Percentiles rank a stretch among this genome's conserved stretches.
phyloP scores from a whole-genome alignment of 2,113 vertebrate genomes.

The Pseudois nayaur region DNA sequence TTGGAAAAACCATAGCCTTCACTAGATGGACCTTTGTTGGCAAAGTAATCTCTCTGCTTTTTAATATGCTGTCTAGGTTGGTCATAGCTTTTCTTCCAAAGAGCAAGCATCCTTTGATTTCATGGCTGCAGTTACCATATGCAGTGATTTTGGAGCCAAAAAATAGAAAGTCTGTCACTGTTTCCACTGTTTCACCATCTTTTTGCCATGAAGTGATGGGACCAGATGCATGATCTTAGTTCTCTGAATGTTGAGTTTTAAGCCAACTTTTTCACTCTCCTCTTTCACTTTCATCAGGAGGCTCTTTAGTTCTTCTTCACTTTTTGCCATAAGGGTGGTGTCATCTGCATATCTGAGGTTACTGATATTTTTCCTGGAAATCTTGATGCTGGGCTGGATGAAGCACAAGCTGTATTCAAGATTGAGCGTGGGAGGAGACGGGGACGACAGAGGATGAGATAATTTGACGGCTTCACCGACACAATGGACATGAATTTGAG shows the following conservation, averaged over 20 bases:
- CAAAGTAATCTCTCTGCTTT: neutral
- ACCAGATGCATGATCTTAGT: neutral
- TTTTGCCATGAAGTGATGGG: neutral
- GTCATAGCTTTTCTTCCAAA: neutral
- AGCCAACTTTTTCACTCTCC: neutral
- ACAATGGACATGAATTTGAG: neutral
- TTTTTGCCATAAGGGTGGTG: neutral
- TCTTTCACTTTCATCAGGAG: neutral
- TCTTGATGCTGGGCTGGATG: neutral
- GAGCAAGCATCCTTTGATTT: neutral
- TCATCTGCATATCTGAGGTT: neutral
- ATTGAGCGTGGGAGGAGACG: neutral
- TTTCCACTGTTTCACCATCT: neutral
- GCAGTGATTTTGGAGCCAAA: neutral
- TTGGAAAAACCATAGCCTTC: neutral
- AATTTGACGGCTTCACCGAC: neutral
- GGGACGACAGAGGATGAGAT: neutral
- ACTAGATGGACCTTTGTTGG: neutral
- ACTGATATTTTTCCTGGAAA: neutral
- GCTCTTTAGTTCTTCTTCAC: neutral
- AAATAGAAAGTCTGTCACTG: neutral
- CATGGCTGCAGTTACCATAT: neutral
- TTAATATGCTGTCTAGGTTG: neutral
- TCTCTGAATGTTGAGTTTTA: neutral
- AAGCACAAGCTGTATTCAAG: no score